A percentile compares a stretch with the other conserved stretches of the same genome.
phyloP scores from a whole-genome alignment of 2,797 vertebrate species.

The Notamacropus eugenii region DNA sequence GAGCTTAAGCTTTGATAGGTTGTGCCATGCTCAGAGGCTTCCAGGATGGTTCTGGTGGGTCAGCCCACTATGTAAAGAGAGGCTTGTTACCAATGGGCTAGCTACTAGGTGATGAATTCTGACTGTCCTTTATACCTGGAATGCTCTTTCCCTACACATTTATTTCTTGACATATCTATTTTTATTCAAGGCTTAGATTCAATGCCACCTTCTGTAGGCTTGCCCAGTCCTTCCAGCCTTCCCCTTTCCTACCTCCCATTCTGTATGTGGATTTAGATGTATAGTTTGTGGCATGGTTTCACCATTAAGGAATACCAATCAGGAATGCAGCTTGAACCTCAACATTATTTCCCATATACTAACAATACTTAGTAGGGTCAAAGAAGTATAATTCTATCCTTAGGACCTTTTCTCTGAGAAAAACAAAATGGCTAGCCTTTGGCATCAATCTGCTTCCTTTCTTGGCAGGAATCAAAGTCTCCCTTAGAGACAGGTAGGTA shows the following conservation, averaged over 20 bases:
- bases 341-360: neutral
- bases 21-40: neutral
- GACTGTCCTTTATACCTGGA: neutral
- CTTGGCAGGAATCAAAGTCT: neutral
- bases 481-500: neutral
- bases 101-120: neutral
- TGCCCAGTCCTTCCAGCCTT: neutral
- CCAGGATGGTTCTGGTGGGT: neutral
- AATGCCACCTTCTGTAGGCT: neutral
- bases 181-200: neutral
- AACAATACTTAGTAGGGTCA: neutral
- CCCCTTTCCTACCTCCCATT: neutral
- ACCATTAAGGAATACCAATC: neutral
- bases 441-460: neutral
- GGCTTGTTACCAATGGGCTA: neutral
- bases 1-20: neutral
- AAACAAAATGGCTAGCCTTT: neutral
- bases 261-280: neutral
- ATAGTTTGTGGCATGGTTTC: neutral
- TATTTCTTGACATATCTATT: neutral
- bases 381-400: neutral
- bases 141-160: neutral
- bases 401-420: neutral
- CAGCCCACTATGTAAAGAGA: neutral
- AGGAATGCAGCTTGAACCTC: neutral